phyloP scores from a whole-genome alignment of 2,888 invertebrate genomes.

The Brachynemurus nebulosus region DNA sequence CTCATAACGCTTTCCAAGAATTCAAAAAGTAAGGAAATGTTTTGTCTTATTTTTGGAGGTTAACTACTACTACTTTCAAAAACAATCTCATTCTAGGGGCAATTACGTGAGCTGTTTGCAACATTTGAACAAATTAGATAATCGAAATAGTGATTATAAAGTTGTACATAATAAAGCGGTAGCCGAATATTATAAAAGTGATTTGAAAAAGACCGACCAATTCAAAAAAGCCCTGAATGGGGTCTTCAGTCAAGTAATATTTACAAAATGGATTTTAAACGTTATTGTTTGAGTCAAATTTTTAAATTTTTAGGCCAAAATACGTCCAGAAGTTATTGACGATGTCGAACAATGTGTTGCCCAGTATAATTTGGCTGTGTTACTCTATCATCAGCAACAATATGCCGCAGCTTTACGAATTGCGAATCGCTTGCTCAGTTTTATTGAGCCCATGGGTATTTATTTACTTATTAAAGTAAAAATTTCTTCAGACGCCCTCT shows the following conservation, averaged over 20 bases:
- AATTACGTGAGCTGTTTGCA: constrained; percentile 46
- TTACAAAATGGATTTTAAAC: constrained; percentile 9
- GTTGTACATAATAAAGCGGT: constrained; percentile 74
- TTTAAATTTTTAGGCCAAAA: constrained; percentile 24
- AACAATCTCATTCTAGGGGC: constrained; percentile 28
- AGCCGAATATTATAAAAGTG: constrained; percentile 62
- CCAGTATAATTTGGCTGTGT: constrained; percentile 65
- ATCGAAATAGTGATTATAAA: constrained; percentile 51
- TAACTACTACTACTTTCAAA: background rate
- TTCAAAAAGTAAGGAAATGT: constrained; percentile 27
- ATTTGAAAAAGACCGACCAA: constrained; percentile 56
- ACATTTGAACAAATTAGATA: constrained; percentile 50
- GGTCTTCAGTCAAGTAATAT: constrained; percentile 38
- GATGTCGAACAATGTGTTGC: constrained; percentile 53
- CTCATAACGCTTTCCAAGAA: constrained; percentile 28
- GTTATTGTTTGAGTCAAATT: constrained; percentile 1
- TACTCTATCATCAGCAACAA: constrained; percentile 62
- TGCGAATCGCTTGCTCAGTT: constrained; percentile 47
- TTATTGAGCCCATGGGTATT: constrained; percentile 53
- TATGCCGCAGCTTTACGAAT: constrained; percentile 50
- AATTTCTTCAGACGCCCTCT: too few relatives aligned
- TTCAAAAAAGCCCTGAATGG: constrained; percentile 53
- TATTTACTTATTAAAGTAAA: too few relatives aligned
- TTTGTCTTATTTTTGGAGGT: background rate
- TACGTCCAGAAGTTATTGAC: constrained; percentile 38